Base-by-base conservation (phyloP, 2,888 invertebrate species). In the Coelinius sp. region DNA sequence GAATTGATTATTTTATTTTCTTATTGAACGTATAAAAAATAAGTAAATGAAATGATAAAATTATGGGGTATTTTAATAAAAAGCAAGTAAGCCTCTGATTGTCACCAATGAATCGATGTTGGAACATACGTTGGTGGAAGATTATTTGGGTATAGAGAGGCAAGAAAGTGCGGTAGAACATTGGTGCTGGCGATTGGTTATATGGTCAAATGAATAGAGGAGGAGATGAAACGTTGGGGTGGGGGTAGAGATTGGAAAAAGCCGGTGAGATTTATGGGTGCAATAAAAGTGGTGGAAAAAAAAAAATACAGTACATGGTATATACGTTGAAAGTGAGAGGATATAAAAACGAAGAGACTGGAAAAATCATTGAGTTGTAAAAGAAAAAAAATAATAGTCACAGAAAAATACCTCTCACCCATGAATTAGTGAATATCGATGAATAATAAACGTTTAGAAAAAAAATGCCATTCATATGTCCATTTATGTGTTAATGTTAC, bases 221-320 rank as follows among this genome's bases (percentile, higher is more conserved):
- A 14, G 31, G 66, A 20, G 41, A 25, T 31, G 63, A 22, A 24
- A 52, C n/a, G 68, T 53, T n/a, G 52, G 24, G 20, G 59, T 17
- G 14, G 66, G 24, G 8, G 63, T 22, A 44, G 63, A 10, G 65
- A 72, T 52, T 22, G 38, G 67, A 65, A 59, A 70, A 70, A 66
- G 56, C 64, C 24, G 27, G 35, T 12, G n/a, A 66, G 59, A 73
- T 46, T 65, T 66, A 73, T 56, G 17, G 66, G 14, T 46, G 68
- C 53, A 68, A 68, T 63, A 72, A 72, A 68, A 68, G 63, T 24
- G 22, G 25, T 49, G 38, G 46, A 17, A 63, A 27, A 14, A 24
- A 46, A 41, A 25, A 59, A 71, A 59, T 44, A 71, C 31, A 44
- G 20, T 12, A 25, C 31, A 56, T 8, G n/a, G 65, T n/a, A 65